These are phyloP conservation scores for Epinotia ramella DNA, from an alignment of 2,888 invertebrate species.

Conservation along the genomic window DNA sequence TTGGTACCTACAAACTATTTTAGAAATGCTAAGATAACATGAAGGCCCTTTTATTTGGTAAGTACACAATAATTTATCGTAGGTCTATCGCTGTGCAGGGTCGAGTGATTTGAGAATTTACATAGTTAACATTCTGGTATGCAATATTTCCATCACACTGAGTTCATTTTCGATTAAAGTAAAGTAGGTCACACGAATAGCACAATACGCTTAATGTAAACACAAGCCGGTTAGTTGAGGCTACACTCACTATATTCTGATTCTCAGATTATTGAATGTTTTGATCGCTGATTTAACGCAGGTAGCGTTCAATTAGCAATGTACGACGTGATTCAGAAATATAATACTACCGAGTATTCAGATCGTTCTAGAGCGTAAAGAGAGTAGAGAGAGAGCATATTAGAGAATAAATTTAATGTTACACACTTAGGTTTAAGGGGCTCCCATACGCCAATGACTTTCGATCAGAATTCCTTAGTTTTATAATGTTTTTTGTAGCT, in stretches of 20 bases:
- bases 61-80: not conserved
- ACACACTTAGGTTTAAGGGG: no score
- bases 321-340: not conserved
- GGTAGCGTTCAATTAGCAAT: not conserved
- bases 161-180: slow-evolving; percentile 8
- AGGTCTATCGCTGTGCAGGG: not conserved
- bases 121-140: not conserved
- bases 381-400: no score
- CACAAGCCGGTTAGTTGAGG: slow-evolving; percentile 15
- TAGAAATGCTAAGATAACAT: no score
- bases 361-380: no score
- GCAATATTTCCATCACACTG: slow-evolving; percentile 9
- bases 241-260: slow-evolving; percentile 1
- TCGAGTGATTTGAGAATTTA: not conserved
- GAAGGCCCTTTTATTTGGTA: not conserved
- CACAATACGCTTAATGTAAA: slow-evolving; percentile 27
- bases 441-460: no score
- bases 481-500: no score
- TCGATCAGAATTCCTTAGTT: no score
- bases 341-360: no score
- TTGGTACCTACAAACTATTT: no score
- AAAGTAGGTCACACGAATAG: slow-evolving; percentile 26
- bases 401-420: no score
- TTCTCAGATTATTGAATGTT: not conserved
- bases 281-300: not conserved